Percentiles rank a stretch among this genome's conserved stretches.
These are phyloP conservation scores for Lasiurus borealis DNA, from an alignment of 2,113 vertebrate species.

Conservation along the genomic window DNA sequence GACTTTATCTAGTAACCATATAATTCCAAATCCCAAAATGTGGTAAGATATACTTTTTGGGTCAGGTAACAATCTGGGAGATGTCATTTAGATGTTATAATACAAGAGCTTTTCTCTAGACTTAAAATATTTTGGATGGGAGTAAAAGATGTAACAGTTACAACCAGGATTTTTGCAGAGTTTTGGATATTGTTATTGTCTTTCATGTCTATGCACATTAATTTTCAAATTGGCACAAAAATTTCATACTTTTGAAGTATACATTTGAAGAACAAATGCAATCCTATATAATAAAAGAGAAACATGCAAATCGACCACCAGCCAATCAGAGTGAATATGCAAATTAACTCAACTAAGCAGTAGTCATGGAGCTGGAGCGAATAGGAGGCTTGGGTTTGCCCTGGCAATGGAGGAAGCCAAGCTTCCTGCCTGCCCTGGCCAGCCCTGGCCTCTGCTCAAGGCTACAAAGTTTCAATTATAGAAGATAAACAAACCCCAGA, in stretches of 20 bases:
- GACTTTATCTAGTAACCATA: neutral
- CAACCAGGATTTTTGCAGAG: neutral
- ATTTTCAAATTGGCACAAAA: constrained; percentile 1
- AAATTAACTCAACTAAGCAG: no score
- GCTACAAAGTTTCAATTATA: no score
- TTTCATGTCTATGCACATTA: neutral
- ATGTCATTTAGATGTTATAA: neutral
- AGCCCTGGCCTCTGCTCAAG: no score
- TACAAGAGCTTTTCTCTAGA: constrained; percentile 3
- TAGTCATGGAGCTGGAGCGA: no score
- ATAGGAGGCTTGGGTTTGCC: no score
- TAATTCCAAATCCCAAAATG: neutral
- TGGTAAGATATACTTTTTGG: neutral
- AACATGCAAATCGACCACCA: no score
- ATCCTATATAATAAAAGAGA: no score
- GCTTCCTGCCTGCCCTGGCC: no score
- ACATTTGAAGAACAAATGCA: constrained; percentile 2
- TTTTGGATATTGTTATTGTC: neutral
- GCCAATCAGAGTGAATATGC: no score
- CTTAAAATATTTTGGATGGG: neutral
- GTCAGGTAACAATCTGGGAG: neutral
- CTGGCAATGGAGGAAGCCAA: no score
- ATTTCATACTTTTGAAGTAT: constrained; percentile 1
- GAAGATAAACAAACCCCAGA: no score
- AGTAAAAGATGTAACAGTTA: neutral